These are phyloP conservation scores for Channallabes apus DNA, from an alignment of 2,797 vertebrate species.

Conservation along the genomic window DNA sequence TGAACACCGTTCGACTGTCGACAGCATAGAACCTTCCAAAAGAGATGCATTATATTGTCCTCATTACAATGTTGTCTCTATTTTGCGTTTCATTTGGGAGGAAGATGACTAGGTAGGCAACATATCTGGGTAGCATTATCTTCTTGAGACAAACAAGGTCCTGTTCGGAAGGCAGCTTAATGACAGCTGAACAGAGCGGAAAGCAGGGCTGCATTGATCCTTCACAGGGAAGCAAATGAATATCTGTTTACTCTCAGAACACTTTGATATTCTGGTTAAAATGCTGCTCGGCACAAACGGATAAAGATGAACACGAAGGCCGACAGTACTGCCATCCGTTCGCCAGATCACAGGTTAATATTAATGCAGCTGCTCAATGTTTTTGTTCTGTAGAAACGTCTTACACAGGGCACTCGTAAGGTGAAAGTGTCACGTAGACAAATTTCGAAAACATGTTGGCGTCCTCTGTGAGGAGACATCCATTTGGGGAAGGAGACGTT, in stretches of 20 bases:
- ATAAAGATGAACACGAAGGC: background rate
- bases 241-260: background rate
- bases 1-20: no score
- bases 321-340: no score
- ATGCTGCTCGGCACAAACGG: background rate
- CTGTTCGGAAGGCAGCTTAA: background rate
- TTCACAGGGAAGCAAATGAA: background rate
- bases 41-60: no score
- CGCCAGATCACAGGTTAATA: background rate
- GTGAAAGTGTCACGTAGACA: background rate
- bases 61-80: background rate
- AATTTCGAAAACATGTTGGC: background rate
- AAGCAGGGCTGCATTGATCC: conserved; percentile 7
- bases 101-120: background rate
- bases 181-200: background rate
- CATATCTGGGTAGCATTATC: background rate
- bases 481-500: background rate
- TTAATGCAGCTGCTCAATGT: background rate
- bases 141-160: background rate
- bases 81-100: background rate
- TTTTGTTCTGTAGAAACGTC: no score
- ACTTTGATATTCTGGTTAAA: background rate
- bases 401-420: background rate
- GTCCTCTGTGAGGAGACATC: background rate
- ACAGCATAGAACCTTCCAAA: background rate